A percentile compares a stretch with the other conserved stretches of the same genome.
These are phyloP conservation scores for Monochamus alternatus DNA, from an alignment of 2,888 invertebrate species.

Conservation along the genomic window DNA sequence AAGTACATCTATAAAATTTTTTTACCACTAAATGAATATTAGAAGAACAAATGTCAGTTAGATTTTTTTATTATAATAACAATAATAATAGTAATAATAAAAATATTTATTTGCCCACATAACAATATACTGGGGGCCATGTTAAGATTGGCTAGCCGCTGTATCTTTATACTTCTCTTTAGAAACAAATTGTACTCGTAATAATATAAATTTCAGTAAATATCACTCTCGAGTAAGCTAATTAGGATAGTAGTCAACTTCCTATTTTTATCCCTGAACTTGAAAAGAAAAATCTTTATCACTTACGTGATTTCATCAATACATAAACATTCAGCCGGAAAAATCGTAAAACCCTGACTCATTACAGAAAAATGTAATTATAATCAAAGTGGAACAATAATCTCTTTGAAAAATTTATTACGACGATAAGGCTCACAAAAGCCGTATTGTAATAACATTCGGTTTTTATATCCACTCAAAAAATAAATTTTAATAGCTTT, in stretches of 20 bases:
- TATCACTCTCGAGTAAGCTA: too few relatives aligned
- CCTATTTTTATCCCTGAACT: slow-evolving; percentile 4
- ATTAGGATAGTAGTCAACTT: background rate
- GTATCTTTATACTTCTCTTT: too few relatives aligned
- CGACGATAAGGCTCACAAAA: slow-evolving; percentile 3
- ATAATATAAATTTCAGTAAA: too few relatives aligned
- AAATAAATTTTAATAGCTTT: background rate
- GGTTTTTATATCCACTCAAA: slow-evolving; percentile 8
- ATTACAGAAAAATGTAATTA: background rate
- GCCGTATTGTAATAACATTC: slow-evolving; percentile 13
- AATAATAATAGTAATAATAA: too few relatives aligned
- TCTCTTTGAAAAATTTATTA: slow-evolving; percentile 9
- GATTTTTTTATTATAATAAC: too few relatives aligned
- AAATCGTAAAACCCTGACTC: background rate
- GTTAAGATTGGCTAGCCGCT: too few relatives aligned
- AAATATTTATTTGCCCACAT: too few relatives aligned
- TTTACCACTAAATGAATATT: too few relatives aligned
- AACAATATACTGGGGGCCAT: too few relatives aligned
- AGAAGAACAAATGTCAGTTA: too few relatives aligned
- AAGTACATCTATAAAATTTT: too few relatives aligned
- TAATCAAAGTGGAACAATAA: slow-evolving; percentile 17
- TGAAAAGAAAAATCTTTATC: slow-evolving; percentile 5
- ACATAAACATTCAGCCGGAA: background rate
- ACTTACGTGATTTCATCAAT: background rate
- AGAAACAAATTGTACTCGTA: too few relatives aligned